These are phyloP conservation scores for Macrotus californicus DNA, from an alignment of 2,113 vertebrate genomes.

Conservation along the genomic window DNA sequence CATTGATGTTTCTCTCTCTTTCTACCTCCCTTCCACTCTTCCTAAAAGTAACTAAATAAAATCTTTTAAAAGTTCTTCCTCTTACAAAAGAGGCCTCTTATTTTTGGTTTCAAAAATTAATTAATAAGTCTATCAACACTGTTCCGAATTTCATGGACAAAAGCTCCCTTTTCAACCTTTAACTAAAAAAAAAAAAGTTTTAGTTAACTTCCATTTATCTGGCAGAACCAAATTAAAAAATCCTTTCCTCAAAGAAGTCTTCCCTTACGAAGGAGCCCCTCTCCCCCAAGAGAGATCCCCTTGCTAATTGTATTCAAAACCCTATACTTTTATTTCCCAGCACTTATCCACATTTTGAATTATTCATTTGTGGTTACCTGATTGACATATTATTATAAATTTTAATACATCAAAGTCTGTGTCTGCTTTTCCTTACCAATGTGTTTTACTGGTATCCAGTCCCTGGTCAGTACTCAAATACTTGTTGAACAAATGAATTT, in stretches of 20 bases:
- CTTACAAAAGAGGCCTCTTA: not conserved
- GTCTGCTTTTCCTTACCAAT: not conserved
- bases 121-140: not conserved
- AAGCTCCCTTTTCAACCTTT: not conserved
- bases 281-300: not conserved
- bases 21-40: too few species aligned
- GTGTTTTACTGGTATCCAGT: not conserved
- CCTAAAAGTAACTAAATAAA: too few species aligned
- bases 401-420: not conserved
- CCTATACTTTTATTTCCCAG: not conserved
- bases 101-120: slow-evolving; percentile 1
- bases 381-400: not conserved
- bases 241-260: not conserved
- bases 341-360: not conserved
- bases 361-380: slow-evolving; percentile 25
- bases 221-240: slow-evolving; percentile 14
- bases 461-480: not conserved
- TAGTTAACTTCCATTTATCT: not conserved
- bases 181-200: not conserved
- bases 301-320: not conserved
- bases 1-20: too few species aligned
- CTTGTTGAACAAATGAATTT: slow-evolving; percentile 9
- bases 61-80: not conserved
- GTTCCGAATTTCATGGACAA: not conserved
- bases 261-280: not conserved